Evolutionary conservation across 2,113 vertebrate genomes (phyloP), one percentile per base, ranked within the genome.

Genomic region (Bubo bubo): DNA sequence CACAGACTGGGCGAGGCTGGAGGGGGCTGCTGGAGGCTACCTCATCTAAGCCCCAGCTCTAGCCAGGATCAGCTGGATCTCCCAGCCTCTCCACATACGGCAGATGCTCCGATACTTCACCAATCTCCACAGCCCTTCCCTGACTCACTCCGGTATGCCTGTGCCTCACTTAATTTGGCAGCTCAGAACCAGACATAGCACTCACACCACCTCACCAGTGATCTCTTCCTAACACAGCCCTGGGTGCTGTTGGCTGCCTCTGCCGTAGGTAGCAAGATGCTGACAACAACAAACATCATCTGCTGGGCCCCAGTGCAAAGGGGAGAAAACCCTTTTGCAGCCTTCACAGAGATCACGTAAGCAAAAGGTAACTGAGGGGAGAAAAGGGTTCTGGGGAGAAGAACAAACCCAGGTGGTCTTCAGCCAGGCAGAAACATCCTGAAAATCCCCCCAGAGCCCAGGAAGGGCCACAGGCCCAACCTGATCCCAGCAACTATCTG

Each of bases 41-140:
- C 37, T 14, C 0, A 1, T 19, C 34, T 35, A 34, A 83, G 30
- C 47, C 30, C 18, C 68, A 63, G 52, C 55, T 60, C 80, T 37
- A 39, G 62, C 17, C 16, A 53, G 76, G 14, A 60, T 68, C 72
- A 70, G 58, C 49, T 47, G n/a, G 10, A 75, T 59, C 66, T 88
- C 58, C 16, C 62, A 56, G 14, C 26, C 68, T 58, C 53, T 43
- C 50, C 2, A 1, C 20, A 17, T 0, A 2, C 2, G 11, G 59
- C 18, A 34, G 63, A 60, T 30, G 24, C 52, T 91, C 45, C 59
- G 56, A 6, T 35, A 67, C 13, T 45, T 80, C 62, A 66, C 26
- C 41, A 26, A 0, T 12, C 53, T 32, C 56, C 63, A 13, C 0
- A 1, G 45, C 18, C 18, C 24, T 58, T 49, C n/a, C 64, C 47